Percentiles rank a stretch among this genome's conserved stretches.
Conservation (phyloP, 1,140 invertebrate species). For the Zaprionus tsacasi region DNA sequence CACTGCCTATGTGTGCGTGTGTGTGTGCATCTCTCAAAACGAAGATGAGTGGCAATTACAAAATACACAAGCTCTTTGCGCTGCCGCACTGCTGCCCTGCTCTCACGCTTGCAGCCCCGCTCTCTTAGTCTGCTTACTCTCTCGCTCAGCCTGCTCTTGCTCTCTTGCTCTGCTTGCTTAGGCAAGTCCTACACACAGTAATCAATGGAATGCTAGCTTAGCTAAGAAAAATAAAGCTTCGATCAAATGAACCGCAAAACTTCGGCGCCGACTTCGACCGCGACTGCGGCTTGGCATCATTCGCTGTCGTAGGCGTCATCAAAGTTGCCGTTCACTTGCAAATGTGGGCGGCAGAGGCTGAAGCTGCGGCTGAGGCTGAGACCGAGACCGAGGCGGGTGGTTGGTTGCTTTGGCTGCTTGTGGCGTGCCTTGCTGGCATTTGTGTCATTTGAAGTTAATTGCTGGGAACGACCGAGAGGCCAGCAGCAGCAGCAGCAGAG, state of each 20-base stretch:
- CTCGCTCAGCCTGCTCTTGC: background rate
- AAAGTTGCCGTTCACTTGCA: conserved; percentile 81
- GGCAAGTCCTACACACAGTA: conserved; percentile 60
- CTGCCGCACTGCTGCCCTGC: conserved; percentile 12
- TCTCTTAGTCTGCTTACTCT: background rate
- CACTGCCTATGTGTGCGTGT: conserved; percentile 10
- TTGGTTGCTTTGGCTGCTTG: conserved; percentile 27
- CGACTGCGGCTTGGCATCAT: conserved; percentile 45
- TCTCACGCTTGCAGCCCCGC: background rate
- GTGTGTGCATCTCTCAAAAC: conserved; percentile 29
- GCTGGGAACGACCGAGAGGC: conserved; percentile 73
- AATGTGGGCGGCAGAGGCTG: conserved; percentile 63
- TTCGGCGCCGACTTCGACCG: conserved; percentile 36
- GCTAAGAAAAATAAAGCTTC: conserved; percentile 36
- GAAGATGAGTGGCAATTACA: conserved; percentile 60
- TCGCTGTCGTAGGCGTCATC: conserved; percentile 68
- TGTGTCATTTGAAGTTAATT: conserved; percentile 83
- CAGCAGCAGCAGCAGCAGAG: conserved; percentile 12
- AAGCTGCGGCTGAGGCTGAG: conserved; percentile 7
- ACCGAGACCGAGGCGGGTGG: conserved; percentile 14
- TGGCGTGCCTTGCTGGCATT: conserved; percentile 80
- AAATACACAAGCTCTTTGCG: conserved; percentile 58
- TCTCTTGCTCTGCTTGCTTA: conserved; percentile 15
- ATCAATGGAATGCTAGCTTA: conserved; percentile 70
- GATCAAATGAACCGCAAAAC: conserved; percentile 77